A percentile compares a stretch with the other conserved stretches of the same genome.
Conservation (phyloP, 2,113 vertebrate species). For the Gnathonemus echidnorhynchus region DNA sequence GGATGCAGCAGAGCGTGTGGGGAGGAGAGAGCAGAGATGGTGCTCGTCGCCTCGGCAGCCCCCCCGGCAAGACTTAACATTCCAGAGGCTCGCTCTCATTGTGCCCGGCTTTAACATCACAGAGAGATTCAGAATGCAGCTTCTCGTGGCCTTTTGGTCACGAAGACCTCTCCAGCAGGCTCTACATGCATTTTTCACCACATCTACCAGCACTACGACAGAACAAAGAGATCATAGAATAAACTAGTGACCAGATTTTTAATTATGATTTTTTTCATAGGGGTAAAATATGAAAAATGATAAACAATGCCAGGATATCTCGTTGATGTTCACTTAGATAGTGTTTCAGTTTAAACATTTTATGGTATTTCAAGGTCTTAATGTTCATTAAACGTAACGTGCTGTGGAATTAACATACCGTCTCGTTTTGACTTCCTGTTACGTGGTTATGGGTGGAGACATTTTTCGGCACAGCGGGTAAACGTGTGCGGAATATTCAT, state of each 20-base stretch:
- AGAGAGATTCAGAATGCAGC: neutral
- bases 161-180: neutral
- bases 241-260: neutral
- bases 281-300: neutral
- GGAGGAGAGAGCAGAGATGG: neutral
- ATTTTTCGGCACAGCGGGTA: neutral
- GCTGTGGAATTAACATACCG: neutral
- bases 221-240: neutral
- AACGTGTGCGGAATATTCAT: neutral
- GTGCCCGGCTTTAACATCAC: neutral
- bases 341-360: neutral
- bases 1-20: neutral
- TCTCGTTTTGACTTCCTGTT: neutral
- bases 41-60: neutral
- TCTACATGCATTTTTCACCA: neutral
- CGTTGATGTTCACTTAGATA: neutral
- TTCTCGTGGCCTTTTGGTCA: neutral
- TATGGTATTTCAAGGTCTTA: neutral
- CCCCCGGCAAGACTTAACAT: constrained; percentile 11
- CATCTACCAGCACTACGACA: neutral
- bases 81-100: neutral
- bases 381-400: neutral
- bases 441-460: neutral
- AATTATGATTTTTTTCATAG: neutral
- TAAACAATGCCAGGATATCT: neutral